Conservation (phyloP, 2,797 vertebrate genomes). For the Sparus aurata region DNA sequence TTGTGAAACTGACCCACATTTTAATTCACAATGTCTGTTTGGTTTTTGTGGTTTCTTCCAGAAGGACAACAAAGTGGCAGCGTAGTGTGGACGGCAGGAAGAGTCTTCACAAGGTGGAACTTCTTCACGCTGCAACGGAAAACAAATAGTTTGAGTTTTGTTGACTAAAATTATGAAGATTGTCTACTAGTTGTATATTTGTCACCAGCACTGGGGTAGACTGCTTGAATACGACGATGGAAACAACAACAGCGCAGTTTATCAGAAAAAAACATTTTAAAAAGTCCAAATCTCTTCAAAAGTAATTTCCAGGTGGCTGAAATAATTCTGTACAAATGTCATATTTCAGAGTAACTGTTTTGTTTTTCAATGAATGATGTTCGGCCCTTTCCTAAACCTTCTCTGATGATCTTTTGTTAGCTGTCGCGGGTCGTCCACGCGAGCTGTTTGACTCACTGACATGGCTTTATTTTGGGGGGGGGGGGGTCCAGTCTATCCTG, state of each 20-base stretch:
- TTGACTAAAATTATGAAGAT: conserved; percentile 88
- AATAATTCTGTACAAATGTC: conserved; percentile 84
- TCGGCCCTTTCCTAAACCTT: conserved; percentile 81
- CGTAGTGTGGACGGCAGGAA: conserved; percentile 84
- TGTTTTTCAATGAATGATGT: conserved; percentile 75
- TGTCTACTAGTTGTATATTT: conserved; percentile 90
- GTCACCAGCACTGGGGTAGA: conserved; percentile 97
- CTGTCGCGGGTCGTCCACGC: conserved; percentile 84
- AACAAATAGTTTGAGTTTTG: conserved; percentile 86
- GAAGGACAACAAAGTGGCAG: conserved; percentile 98
- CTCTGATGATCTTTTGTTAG: conserved; percentile 85
- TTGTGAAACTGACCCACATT: no score
- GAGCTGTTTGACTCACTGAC: conserved; percentile 87
- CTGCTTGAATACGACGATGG: conserved; percentile 85
- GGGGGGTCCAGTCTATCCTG: conserved; percentile 73
- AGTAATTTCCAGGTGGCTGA: conserved; percentile 84
- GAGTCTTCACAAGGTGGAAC: conserved; percentile 80
- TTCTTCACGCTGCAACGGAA: conserved; percentile 77
- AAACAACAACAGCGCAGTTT: conserved; percentile 73
- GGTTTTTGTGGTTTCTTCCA: conserved; percentile 71
- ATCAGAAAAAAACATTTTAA: conserved; percentile 58
- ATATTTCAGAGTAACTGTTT: conserved; percentile 82
- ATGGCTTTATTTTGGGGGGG: conserved; percentile 70
- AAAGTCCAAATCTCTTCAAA: conserved; percentile 84
- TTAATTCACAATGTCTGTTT: background rate